phyloP scores from a whole-genome alignment of 1,140 invertebrate genomes.

The Dendrolimus kikuchii region DNA sequence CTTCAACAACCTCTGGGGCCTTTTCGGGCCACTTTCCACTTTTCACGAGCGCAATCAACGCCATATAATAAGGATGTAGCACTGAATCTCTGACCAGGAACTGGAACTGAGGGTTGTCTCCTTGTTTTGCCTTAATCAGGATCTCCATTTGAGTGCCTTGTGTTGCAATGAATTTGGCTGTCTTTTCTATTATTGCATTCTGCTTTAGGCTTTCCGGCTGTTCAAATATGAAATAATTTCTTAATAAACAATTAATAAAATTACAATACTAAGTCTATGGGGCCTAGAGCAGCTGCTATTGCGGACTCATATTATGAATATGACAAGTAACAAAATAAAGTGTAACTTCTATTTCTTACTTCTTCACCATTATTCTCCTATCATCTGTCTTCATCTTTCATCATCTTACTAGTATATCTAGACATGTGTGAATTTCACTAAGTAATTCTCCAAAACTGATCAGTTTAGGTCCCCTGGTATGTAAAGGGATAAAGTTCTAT shows the following conservation, averaged over 20 bases:
- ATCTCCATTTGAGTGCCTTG: slow-evolving; percentile 99
- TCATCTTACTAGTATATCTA: too few species aligned
- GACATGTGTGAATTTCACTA: too few species aligned
- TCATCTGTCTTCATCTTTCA: too few species aligned
- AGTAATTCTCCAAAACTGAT: slow-evolving; percentile 43
- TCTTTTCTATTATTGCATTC: slow-evolving; percentile 97
- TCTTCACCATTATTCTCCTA: too few species aligned
- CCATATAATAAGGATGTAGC: slow-evolving; percentile 93
- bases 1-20: slow-evolving; percentile 68
- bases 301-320: too few species aligned
- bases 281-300: too few species aligned
- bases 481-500: too few species aligned
- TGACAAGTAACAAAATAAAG: too few species aligned
- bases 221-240: too few species aligned
- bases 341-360: too few species aligned
- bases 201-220: slow-evolving; percentile 94
- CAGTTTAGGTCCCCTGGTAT: too few species aligned
- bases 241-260: slow-evolving; percentile 1
- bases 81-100: slow-evolving; percentile 91
- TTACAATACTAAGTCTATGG: too few species aligned
- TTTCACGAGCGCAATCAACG: slow-evolving; percentile 87
- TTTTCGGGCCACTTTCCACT: slow-evolving; percentile 77
- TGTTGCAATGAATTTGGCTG: slow-evolving; percentile 92
- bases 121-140: slow-evolving; percentile 96
- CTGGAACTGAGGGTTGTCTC: slow-evolving; percentile 93